Conservation (phyloP, 2,888 invertebrate species). For the Cinara cedri region DNA sequence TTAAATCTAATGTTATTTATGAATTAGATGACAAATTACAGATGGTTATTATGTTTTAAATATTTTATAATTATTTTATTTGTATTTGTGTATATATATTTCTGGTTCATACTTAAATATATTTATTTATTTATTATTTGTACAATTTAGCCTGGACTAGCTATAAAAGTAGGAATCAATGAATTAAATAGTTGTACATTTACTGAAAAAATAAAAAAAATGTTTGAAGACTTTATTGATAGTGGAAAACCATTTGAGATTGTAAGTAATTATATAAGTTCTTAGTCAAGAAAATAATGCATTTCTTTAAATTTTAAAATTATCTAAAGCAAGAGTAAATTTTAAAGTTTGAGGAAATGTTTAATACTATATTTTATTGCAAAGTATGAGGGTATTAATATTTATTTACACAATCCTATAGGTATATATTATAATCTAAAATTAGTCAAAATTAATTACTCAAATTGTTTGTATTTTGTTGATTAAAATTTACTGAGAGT, state of each 20-base stretch:
- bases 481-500: no score
- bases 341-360: no score
- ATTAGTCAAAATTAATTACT: neutral
- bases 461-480: no score
- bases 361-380: neutral
- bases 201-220: neutral
- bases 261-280: slow-evolving; percentile 9
- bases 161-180: slow-evolving; percentile 22
- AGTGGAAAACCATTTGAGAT: neutral
- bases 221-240: neutral
- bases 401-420: neutral
- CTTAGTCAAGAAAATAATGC: neutral
- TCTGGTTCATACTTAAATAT: neutral
- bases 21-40: slow-evolving; percentile 29
- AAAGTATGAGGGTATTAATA: neutral
- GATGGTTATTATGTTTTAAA: neutral
- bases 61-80: neutral
- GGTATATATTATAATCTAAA: no score
- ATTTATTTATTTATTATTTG: neutral
- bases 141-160: slow-evolving; percentile 16
- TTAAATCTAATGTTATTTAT: slow-evolving; percentile 17
- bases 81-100: neutral
- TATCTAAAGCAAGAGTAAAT: no score
- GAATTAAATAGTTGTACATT: neutral
- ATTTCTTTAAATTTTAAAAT: neutral